phyloP scores from a whole-genome alignment of 1,140 invertebrate genomes.

The Papilio helenus region DNA sequence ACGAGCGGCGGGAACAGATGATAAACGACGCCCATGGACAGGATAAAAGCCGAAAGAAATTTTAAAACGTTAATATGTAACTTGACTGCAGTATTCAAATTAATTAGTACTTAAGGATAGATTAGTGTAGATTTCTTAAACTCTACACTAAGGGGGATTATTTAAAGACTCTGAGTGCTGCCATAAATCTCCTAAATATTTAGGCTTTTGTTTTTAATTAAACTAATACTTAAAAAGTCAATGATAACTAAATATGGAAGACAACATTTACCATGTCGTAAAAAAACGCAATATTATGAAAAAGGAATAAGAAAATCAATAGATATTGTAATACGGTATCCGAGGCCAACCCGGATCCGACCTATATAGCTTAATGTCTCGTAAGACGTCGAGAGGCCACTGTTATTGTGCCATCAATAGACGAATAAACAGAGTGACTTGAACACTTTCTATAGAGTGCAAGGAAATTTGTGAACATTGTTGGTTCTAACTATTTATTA shows the following conservation, averaged over 20 bases:
- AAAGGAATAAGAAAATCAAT: neutral
- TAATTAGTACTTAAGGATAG: too few relatives aligned
- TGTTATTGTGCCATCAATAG: conserved; percentile 7
- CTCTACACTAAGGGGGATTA: too few relatives aligned
- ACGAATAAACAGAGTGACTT: neutral
- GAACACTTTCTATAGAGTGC: neutral
- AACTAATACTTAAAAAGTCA: neutral
- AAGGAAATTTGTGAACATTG: neutral
- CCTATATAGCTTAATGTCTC: conserved; percentile 20
- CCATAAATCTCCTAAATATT: too few relatives aligned
- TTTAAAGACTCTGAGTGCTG: too few relatives aligned
- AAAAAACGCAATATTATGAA: neutral
- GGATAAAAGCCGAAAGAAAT: too few relatives aligned
- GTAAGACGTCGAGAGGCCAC: conserved; percentile 7
- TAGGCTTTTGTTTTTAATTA: too few relatives aligned
- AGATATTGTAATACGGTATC: neutral
- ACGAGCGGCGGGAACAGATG: too few relatives aligned
- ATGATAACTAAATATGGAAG: neutral
- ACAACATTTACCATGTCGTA: neutral
- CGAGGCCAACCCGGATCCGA: conserved; percentile 10
- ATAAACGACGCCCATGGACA: too few relatives aligned
- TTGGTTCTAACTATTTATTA: too few relatives aligned
- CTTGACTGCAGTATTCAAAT: too few relatives aligned
- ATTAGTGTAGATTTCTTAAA: too few relatives aligned
- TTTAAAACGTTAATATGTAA: too few relatives aligned